These are phyloP conservation scores for Nomada fabriciana DNA, from an alignment of 2,888 invertebrate genomes.

Conservation along the genomic window DNA sequence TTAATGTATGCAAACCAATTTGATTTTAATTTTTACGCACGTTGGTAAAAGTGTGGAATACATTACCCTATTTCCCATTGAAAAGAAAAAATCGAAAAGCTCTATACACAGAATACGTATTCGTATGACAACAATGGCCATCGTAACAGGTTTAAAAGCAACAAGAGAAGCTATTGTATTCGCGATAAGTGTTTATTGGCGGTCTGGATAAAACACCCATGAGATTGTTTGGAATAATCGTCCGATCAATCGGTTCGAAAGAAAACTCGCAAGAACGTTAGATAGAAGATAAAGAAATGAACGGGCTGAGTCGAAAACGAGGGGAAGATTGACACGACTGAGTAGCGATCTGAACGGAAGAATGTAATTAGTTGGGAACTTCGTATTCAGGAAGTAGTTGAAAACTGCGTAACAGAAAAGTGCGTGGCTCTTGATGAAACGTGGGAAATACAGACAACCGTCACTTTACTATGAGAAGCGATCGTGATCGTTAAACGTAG, in stretches of 20 bases:
- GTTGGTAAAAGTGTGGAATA: too few species aligned
- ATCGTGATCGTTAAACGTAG: constrained; percentile 59
- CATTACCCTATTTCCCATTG: too few species aligned
- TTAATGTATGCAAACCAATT: too few species aligned
- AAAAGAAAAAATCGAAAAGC: too few species aligned
- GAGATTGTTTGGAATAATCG: neutral
- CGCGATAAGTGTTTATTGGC: constrained; percentile 8
- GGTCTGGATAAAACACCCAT: neutral
- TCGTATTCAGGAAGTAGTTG: constrained; percentile 45
- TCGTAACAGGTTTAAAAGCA: neutral
- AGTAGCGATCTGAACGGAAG: constrained; percentile 46
- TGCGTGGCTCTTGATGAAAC: constrained; percentile 46
- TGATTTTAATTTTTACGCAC: too few species aligned
- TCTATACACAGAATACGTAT: too few species aligned
- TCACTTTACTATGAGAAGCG: constrained; percentile 52
- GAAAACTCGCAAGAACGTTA: constrained; percentile 14
- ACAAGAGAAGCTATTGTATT: constrained; percentile 1
- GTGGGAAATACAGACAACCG: constrained; percentile 62
- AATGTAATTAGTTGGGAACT: constrained; percentile 60
- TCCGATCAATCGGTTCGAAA: constrained; percentile 19
- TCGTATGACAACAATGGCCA: neutral
- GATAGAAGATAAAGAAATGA: constrained; percentile 38
- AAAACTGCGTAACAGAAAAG: constrained; percentile 53
- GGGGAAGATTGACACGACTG: constrained; percentile 51
- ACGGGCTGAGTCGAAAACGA: constrained; percentile 17